Conservation (phyloP, 2,797 vertebrate genomes). For the Esox lucius region DNA sequence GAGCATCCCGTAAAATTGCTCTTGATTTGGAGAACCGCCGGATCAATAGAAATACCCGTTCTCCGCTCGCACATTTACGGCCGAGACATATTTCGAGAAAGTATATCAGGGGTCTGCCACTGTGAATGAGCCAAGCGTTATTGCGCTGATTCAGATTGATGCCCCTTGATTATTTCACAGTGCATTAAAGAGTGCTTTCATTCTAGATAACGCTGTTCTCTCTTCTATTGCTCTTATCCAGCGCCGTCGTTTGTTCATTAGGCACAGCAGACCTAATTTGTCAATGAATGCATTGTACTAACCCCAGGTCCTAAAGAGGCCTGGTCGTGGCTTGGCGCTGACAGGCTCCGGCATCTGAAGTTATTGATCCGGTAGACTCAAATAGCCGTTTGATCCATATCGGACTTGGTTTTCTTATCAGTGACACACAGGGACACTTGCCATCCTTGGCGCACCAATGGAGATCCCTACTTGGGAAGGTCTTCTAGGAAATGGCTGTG, state of each 20-base stretch:
- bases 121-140: slow-evolving; percentile 21
- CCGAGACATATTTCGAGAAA: background rate
- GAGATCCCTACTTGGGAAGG: slow-evolving; percentile 49
- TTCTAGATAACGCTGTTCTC: slow-evolving; percentile 41
- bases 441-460: slow-evolving; percentile 35
- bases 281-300: slow-evolving; percentile 55
- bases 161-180: slow-evolving; percentile 29
- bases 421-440: slow-evolving; percentile 67
- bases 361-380: slow-evolving; percentile 72
- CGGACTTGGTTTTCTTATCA: slow-evolving; percentile 70
- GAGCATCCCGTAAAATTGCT: background rate
- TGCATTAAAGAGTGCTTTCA: slow-evolving; percentile 40
- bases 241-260: slow-evolving; percentile 59
- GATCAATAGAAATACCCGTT: background rate
- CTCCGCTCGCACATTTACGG: background rate
- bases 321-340: slow-evolving; percentile 50
- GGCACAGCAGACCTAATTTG: slow-evolving; percentile 60
- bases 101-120: background rate
- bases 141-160: slow-evolving; percentile 20
- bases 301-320: slow-evolving; percentile 55
- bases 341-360: slow-evolving; percentile 62
- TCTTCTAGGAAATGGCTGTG: slow-evolving; percentile 39
- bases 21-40: background rate
- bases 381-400: slow-evolving; percentile 74
- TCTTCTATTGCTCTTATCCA: slow-evolving; percentile 49